phyloP scores from a whole-genome alignment of 2,113 vertebrate species.

The Nyctereutes procyonoides region DNA sequence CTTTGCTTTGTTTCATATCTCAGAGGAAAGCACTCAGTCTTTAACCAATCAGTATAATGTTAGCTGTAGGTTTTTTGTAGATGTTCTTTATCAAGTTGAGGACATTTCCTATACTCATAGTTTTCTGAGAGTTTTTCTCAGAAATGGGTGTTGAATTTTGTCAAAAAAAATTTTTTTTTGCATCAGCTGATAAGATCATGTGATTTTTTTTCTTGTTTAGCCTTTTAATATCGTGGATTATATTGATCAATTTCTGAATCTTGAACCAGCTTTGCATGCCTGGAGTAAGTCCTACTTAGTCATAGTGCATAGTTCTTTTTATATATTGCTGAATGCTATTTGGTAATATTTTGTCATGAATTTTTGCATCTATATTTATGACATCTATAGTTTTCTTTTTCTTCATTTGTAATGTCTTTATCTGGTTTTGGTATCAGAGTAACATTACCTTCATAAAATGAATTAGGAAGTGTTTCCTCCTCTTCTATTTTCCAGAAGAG shows the following conservation, averaged over 20 bases:
- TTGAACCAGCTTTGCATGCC: background rate
- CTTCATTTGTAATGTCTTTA: background rate
- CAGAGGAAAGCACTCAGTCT: background rate
- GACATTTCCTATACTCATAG: background rate
- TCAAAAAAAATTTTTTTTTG: background rate
- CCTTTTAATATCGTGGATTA: background rate
- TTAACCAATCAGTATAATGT: background rate
- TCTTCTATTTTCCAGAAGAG: background rate
- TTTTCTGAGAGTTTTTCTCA: background rate
- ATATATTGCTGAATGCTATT: background rate
- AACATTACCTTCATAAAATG: background rate
- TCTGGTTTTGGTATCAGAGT: background rate
- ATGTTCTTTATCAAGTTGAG: background rate
- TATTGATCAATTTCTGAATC: background rate
- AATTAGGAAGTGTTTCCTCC: background rate
- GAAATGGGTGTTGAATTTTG: background rate
- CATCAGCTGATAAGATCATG: background rate
- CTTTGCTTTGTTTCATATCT: background rate
- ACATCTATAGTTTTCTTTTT: background rate
- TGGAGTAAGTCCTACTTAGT: background rate
- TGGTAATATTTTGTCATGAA: background rate
- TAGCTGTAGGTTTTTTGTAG: background rate
- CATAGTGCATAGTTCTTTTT: background rate
- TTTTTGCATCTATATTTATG: background rate
- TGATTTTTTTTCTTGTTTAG: background rate